Conservation (phyloP, 2,797 vertebrate genomes). For the Hippocampus kuda region DNA sequence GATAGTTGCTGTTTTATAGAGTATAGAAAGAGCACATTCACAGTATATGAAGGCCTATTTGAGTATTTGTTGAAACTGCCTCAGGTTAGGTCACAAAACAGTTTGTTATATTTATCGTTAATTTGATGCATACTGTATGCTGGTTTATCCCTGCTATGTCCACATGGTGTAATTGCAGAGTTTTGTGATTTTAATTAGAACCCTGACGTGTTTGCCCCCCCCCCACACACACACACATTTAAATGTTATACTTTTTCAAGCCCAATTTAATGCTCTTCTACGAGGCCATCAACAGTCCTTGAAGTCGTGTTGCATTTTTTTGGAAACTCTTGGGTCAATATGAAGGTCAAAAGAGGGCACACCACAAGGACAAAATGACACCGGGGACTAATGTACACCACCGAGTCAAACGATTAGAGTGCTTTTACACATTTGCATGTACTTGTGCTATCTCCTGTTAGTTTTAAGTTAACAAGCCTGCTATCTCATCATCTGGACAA, state of each 20-base stretch:
- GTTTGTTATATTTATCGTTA: background rate
- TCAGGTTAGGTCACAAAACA: background rate
- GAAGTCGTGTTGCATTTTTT: background rate
- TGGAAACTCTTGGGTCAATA: background rate
- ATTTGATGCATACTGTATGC: background rate
- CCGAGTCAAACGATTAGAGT: background rate
- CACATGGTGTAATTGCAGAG: background rate
- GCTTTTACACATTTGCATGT: background rate
- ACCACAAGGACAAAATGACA: background rate
- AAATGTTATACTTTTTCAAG: background rate
- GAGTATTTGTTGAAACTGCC: background rate
- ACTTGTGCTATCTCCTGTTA: background rate
- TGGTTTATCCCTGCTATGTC: background rate
- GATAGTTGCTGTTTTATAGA: conserved; percentile 3
- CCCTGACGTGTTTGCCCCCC: background rate
- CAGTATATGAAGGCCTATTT: background rate
- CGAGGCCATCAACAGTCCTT: background rate
- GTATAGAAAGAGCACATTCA: background rate
- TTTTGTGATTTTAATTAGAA: no score
- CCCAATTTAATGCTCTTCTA: background rate
- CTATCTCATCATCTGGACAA: background rate
- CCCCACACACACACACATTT: no score
- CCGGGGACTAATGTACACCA: no score
- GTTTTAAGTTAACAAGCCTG: no score
- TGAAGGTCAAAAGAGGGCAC: background rate